Conservation (phyloP, 2,888 invertebrate genomes). For the Ramazzottius varieornatus region DNA sequence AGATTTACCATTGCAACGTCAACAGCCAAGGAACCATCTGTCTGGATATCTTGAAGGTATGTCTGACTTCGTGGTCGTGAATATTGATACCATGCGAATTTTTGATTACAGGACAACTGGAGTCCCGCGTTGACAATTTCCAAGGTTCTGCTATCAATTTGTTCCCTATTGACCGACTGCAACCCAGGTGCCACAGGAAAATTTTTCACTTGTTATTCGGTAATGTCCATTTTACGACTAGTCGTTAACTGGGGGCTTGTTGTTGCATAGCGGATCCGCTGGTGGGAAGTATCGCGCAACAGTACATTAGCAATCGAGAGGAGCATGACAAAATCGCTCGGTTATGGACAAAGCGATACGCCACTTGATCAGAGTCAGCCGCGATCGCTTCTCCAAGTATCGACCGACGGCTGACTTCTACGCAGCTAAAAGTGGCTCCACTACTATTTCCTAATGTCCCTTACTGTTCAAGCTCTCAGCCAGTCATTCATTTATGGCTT, state of each 20-base stretch:
- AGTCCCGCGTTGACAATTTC: conserved; percentile 94
- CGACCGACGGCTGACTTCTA: no score
- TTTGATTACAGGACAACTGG: conserved; percentile 50
- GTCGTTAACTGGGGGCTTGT: no score
- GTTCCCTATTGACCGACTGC: conserved; percentile 87
- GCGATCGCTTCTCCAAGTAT: no score
- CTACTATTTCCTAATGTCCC: no score
- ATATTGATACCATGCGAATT: neutral
- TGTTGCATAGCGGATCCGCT: conserved; percentile 76
- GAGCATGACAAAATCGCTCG: conserved; percentile 93
- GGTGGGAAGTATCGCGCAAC: conserved; percentile 89
- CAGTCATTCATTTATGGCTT: no score
- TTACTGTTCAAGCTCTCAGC: no score
- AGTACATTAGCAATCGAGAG: conserved; percentile 84
- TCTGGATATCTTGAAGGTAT: conserved; percentile 61
- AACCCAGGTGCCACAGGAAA: conserved; percentile 51
- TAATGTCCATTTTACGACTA: no score
- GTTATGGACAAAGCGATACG: conserved; percentile 92
- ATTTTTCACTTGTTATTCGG: no score
- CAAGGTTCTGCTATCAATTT: conserved; percentile 85
- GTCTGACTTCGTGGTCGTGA: neutral
- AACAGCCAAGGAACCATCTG: conserved; percentile 96
- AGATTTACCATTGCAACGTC: conserved; percentile 98
- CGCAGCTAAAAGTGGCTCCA: no score
- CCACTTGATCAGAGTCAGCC: conserved; percentile 50